Conservation (phyloP, 2,113 vertebrate species). For the Nyctibius bracteatus region DNA sequence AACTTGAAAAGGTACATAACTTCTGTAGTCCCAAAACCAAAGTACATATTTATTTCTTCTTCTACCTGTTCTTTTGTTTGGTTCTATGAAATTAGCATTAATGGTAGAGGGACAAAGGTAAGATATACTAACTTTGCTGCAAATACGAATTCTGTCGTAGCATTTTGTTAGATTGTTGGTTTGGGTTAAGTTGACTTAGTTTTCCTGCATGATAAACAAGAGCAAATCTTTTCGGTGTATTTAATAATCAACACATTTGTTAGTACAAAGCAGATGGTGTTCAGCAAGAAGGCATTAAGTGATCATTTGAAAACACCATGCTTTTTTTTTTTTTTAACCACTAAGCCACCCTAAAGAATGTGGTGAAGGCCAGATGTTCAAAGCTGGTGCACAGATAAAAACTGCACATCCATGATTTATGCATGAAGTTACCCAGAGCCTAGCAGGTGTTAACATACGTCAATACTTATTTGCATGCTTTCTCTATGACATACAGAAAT, state of each 20-base stretch:
- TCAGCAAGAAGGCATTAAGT: slow-evolving; percentile 21
- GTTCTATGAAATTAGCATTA: not conserved
- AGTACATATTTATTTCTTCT: not conserved
- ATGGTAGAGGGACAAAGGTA: not conserved
- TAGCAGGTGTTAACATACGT: not conserved
- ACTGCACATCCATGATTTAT: not conserved
- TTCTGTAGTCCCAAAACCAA: not conserved
- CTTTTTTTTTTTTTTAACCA: not conserved
- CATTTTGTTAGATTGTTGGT: not conserved
- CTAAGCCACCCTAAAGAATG: not conserved
- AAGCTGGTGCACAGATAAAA: not conserved
- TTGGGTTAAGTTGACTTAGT: not conserved
- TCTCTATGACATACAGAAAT: not conserved
- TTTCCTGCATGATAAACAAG: not conserved
- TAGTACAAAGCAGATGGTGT: slow-evolving; percentile 44
- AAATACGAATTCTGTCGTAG: not conserved
- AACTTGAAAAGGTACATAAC: not conserved
- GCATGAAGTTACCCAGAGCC: not conserved
- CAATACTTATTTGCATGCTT: not conserved
- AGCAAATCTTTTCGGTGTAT: not conserved
- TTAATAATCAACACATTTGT: not conserved
- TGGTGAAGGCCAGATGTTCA: slow-evolving; percentile 23
- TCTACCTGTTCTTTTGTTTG: not conserved
- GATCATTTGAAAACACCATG: slow-evolving; percentile 9
- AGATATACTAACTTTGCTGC: not conserved